Base-by-base conservation (phyloP, 2,888 invertebrate species). In the Pristionchus entomophagus region DNA sequence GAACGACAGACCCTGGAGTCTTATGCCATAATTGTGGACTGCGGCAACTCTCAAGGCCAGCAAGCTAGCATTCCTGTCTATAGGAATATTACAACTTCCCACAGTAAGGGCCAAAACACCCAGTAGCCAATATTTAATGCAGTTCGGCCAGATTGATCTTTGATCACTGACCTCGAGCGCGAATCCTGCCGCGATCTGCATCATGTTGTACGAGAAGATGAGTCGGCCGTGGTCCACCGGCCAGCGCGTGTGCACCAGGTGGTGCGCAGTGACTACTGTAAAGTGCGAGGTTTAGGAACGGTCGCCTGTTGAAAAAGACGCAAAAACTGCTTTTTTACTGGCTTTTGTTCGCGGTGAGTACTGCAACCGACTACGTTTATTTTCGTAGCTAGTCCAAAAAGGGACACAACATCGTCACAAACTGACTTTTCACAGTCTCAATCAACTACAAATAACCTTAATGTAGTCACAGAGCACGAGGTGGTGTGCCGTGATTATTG, bases 101-200 rank as follows among this genome's bases (percentile, higher is more conserved):
- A n/a, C n/a, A n/a, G n/a, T n/a, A n/a, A n/a, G n/a, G n/a, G n/a
- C n/a, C n/a, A n/a, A n/a, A n/a, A n/a, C n/a, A n/a, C n/a, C n/a
- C n/a, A n/a, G n/a, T n/a, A n/a, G n/a, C n/a, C n/a, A n/a, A n/a
- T n/a, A n/a, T n/a, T n/a, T n/a, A n/a, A n/a, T n/a, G n/a, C n/a
- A n/a, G n/a, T n/a, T n/a, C n/a, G n/a, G n/a, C n/a, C n/a, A 56
- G 4, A 56, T 22, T 69, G 6, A 69, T 69, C 69, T 69, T 19
- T 41, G 22, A 69, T 26, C 12, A 6, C 78, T 41, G 5, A 84
- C 83, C 83, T 84, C 83, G 41, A 84, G 35, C 83, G 65, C 65
- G 65, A 84, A 84, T 8, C 83, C 83, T 17, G 83, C 83, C 49
- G 83, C 83, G 41, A 49, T 49, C 49, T 84, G 83, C 49, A 84